Evolutionary conservation across 2,888 invertebrate genomes (phyloP).

Genomic region (Eristalis arbustorum): DNA sequence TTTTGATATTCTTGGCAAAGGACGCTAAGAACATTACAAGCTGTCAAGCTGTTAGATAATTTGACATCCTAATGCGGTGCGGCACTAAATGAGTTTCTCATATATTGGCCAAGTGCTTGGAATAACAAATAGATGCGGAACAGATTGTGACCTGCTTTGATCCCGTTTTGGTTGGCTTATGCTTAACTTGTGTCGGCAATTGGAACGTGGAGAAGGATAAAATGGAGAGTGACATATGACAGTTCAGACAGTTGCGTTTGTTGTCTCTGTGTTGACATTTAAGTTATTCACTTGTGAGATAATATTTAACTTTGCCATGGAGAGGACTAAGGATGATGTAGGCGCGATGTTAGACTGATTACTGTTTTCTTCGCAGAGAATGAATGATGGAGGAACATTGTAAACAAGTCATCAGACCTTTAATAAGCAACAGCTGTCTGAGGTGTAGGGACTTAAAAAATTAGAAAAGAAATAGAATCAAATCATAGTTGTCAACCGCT

Average conservation of each 20-base stretch:
- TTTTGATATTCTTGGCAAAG: neutral
- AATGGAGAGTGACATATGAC: neutral
- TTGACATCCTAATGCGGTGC: constrained; percentile 13
- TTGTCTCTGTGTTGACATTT: neutral
- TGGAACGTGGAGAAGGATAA: neutral
- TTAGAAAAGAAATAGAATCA: too few relatives aligned
- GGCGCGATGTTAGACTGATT: too few relatives aligned
- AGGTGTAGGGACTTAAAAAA: too few relatives aligned
- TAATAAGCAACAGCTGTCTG: too few relatives aligned
- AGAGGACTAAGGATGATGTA: too few relatives aligned
- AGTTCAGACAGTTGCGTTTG: neutral
- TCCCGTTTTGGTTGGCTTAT: neutral
- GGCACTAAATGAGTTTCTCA: constrained; percentile 8
- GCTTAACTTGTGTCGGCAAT: neutral
- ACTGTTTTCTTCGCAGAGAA: too few relatives aligned
- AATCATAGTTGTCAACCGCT: too few relatives aligned
- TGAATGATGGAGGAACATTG: too few relatives aligned
- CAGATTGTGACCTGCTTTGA: neutral
- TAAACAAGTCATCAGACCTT: too few relatives aligned
- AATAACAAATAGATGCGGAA: constrained; percentile 37
- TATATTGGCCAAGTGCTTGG: constrained; percentile 23
- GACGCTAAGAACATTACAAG: constrained; percentile 15
- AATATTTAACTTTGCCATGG: neutral
- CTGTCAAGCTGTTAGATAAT: constrained; percentile 9
- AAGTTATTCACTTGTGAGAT: neutral